These are phyloP conservation scores for Heterochromis multidens DNA, from an alignment of 2,113 vertebrate species.

Conservation along the genomic window DNA sequence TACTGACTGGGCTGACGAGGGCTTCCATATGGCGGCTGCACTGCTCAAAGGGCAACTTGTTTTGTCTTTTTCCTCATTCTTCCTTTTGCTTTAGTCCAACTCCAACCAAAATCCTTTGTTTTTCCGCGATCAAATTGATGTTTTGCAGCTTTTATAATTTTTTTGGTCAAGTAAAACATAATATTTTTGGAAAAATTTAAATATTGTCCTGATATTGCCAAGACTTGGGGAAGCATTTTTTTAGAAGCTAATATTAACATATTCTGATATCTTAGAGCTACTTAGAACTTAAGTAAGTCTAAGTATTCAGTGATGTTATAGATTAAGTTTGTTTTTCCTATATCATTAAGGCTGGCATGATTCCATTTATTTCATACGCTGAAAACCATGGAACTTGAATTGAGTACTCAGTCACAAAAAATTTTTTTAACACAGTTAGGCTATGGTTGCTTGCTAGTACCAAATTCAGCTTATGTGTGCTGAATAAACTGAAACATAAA, in stretches of 20 bases:
- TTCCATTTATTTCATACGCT: neutral
- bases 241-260: neutral
- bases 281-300: neutral
- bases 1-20: neutral
- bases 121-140: rapidly evolving
- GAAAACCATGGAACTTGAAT: neutral
- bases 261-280: rapidly evolving
- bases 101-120: neutral
- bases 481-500: neutral
- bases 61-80: neutral
- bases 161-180: neutral
- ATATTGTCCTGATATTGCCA: neutral
- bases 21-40: slow-evolving; percentile 14
- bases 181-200: neutral
- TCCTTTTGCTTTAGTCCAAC: neutral
- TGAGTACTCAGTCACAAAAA: neutral
- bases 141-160: neutral
- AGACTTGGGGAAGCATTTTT: neutral
- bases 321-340: neutral
- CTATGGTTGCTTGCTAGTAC: neutral
- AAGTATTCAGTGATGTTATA: neutral
- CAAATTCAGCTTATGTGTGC: neutral
- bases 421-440: neutral
- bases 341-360: too few species aligned
- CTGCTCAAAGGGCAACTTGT: neutral